phyloP scores from a whole-genome alignment of 1,140 invertebrate species.

The Drosophila bipectinata region DNA sequence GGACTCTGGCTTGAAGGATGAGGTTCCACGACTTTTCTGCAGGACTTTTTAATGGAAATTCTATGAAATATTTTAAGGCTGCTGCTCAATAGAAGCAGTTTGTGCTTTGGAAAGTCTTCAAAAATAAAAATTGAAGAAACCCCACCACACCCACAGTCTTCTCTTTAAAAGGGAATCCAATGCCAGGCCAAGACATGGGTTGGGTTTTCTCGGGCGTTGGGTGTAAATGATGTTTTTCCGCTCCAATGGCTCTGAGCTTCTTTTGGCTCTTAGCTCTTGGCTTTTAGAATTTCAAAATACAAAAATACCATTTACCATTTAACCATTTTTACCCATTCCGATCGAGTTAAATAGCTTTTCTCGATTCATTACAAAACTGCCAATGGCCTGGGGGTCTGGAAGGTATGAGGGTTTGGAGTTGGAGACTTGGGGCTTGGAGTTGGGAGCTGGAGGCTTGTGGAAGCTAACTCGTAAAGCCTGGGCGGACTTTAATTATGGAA shows the following conservation, averaged over 20 bases:
- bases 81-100: no score
- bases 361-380: constrained; percentile 34
- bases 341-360: constrained; percentile 8
- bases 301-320: neutral
- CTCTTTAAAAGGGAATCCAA: constrained; percentile 10
- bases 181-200: constrained; percentile 43
- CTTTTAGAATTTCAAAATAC: neutral
- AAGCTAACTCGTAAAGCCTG: neutral
- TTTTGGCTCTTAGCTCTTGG: no score
- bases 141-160: neutral
- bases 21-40: neutral
- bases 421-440: no score
- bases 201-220: neutral
- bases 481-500: constrained; percentile 38
- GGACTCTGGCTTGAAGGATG: constrained; percentile 21
- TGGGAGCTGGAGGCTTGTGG: neutral
- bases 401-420: neutral
- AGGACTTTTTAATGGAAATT: constrained; percentile 29
- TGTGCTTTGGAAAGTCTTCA: neutral
- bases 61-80: constrained; percentile 30
- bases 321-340: constrained; percentile 25
- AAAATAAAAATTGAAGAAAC: neutral
- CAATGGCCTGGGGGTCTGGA: constrained; percentile 18
- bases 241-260: constrained; percentile 22
- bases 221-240: constrained; percentile 62